Percentiles rank a stretch among this genome's conserved stretches.
phyloP scores from a whole-genome alignment of 2,888 invertebrate species.

The Papilio gigon region DNA sequence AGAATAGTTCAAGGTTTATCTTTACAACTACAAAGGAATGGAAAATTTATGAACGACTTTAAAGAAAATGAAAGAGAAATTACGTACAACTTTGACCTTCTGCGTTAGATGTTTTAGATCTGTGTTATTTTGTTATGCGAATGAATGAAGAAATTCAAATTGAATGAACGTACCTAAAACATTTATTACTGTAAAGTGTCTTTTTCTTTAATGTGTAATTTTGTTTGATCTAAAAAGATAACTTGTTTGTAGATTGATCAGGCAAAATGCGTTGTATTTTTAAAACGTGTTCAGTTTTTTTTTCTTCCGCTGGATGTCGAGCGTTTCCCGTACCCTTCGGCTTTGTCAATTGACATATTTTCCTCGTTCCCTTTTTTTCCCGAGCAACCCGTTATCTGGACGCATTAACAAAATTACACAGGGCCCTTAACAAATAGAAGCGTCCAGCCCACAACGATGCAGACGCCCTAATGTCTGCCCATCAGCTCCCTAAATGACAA shows the following conservation, averaged over 20 bases:
- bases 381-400: conserved; percentile 60
- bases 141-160: background rate
- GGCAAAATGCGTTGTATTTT: no score
- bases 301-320: background rate
- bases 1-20: conserved; percentile 66
- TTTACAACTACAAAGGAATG: conserved; percentile 53
- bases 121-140: conserved; percentile 28
- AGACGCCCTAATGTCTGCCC: conserved; percentile 80
- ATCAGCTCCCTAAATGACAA: conserved; percentile 79
- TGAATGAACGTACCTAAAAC: background rate
- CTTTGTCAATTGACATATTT: conserved; percentile 65
- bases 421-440: conserved; percentile 74
- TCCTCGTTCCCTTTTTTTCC: conserved; percentile 61
- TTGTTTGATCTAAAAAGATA: background rate
- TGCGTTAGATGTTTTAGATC: conserved; percentile 23
- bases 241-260: no score
- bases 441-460: conserved; percentile 68
- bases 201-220: background rate
- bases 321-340: conserved; percentile 43
- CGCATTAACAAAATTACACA: conserved; percentile 76
- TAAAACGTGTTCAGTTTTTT: background rate
- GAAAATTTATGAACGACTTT: conserved; percentile 50
- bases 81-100: conserved; percentile 37
- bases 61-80: conserved; percentile 45
- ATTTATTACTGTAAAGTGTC: background rate